Evolutionary conservation across 1,140 invertebrate species (phyloP), one percentile per base, ranked within the genome.

Genomic region (Tenebrio molitor): DNA sequence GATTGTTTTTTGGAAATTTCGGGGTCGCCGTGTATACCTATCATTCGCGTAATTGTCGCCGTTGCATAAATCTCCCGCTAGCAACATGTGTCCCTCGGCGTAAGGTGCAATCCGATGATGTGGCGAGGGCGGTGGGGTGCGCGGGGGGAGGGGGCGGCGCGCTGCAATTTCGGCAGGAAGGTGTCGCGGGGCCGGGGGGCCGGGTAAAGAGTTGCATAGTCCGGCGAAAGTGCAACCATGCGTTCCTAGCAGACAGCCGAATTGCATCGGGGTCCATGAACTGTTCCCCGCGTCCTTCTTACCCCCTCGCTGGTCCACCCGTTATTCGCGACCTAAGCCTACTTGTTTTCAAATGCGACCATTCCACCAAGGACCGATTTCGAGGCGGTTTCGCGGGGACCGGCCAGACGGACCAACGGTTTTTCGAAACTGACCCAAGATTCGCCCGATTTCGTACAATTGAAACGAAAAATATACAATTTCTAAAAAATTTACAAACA

Each of bases 231-330:
- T 81, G 80, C 80, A 80, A 71, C 80, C 80, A 81, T 81, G 80
- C 80, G 80, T 81, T 81, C 79, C 79, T 81, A 81, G 80, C 80
- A 81, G 80, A 81, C 80, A 80, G 79, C 78, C 80, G 80, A 81
- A 81, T 81, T 81, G 80, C 80, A 80, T 72, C 64, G 79, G 71
- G 79, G 79, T 79, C 77, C 79, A 77, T 79, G 78, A 79, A 79
- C 76, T 77, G 39, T 46, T 68, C 64, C 64, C 36, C 64, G 42
- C 64, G 64, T 66, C 64, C 64, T 66, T 66, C 64, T 10, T 42
- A 42, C 64, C 34, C 34, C 39, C 36, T 21, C 63, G 33, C 33
- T 36, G 17, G 29, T 25, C 39, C 63, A 17, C 36, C 23, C 64
- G 42, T 23, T 65, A 41, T 66, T 66, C 64, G 64, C 74, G 74